These are phyloP conservation scores for Girardinichthys multiradiatus DNA, from an alignment of 2,113 vertebrate genomes.

Conservation along the genomic window DNA sequence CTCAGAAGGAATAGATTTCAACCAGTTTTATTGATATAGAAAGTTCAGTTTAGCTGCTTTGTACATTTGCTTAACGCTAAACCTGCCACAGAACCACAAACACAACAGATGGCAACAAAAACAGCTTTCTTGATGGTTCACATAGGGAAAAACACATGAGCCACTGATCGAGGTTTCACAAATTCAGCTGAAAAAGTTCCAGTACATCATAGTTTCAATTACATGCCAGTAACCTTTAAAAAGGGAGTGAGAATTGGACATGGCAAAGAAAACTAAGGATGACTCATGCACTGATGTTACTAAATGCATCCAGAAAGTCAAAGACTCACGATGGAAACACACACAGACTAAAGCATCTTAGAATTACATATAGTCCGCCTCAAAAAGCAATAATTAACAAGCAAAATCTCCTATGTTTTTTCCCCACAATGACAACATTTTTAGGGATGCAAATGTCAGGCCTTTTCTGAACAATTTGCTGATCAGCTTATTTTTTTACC, in stretches of 20 bases:
- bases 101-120: constrained; percentile 5
- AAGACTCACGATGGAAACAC: constrained; percentile 3
- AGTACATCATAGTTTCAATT: constrained; percentile 12
- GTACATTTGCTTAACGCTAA: constrained; percentile 14
- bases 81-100: constrained; percentile 14
- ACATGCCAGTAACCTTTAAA: not conserved
- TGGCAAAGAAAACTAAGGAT: not conserved
- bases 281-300: not conserved
- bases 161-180: not conserved
- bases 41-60: not conserved
- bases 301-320: not conserved
- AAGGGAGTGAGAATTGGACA: not conserved
- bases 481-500: not conserved
- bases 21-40: constrained; percentile 46
- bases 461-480: not conserved
- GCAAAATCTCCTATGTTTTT: not conserved
- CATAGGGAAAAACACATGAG: constrained; percentile 9
- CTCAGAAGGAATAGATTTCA: constrained; percentile 3
- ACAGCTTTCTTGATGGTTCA: not conserved
- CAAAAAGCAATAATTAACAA: constrained; percentile 10
- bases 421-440: not conserved
- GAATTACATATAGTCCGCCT: not conserved
- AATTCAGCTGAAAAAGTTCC: not conserved
- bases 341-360: not conserved
- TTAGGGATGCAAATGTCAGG: no score